phyloP scores from a whole-genome alignment of 2,113 vertebrate genomes.

The Syrmaticus mikado region DNA sequence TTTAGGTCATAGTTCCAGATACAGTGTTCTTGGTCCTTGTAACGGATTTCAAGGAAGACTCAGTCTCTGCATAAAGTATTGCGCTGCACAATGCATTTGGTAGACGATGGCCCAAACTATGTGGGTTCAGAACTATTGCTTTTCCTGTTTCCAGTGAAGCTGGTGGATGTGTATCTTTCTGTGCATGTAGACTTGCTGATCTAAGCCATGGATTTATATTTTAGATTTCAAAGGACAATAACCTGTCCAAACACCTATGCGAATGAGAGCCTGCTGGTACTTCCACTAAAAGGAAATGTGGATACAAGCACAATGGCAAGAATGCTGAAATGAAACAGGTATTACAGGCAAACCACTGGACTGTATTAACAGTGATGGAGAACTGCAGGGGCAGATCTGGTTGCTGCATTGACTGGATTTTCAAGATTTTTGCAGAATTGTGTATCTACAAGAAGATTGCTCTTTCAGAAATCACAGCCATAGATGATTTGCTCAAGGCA shows the following conservation, averaged over 20 bases:
- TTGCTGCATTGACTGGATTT: neutral
- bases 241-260: neutral
- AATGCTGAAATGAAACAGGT: neutral
- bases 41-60: neutral
- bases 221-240: neutral
- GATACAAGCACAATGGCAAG: neutral
- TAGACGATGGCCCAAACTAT: neutral
- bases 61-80: neutral
- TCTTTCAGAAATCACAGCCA: neutral
- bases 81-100: neutral
- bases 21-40: neutral
- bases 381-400: neutral
- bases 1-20: neutral
- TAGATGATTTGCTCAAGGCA: neutral
- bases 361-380: neutral
- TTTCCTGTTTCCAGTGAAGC: neutral
- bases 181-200: neutral
- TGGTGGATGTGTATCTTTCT: neutral
- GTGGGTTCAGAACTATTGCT: neutral
- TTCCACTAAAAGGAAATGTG: neutral
- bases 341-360: neutral
- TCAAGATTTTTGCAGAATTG: neutral
- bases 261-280: neutral
- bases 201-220: neutral
- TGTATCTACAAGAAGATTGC: accelerated